These are phyloP conservation scores for Drosophila mayaguana DNA, from an alignment of 2,888 invertebrate species.

Conservation along the genomic window DNA sequence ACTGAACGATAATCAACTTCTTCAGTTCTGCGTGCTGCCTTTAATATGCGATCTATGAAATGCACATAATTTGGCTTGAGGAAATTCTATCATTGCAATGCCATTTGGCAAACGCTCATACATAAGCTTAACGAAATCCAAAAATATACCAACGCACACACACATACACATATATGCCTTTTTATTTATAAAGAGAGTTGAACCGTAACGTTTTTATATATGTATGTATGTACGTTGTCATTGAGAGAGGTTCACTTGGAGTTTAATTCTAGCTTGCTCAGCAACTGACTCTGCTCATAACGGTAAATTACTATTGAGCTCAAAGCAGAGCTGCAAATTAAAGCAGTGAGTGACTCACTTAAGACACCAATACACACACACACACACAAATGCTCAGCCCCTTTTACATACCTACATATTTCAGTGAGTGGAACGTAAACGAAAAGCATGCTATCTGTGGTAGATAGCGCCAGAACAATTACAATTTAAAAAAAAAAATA, in stretches of 20 bases:
- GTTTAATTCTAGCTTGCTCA: conserved; percentile 12
- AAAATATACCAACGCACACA: neutral
- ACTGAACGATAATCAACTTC: neutral
- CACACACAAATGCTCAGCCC: neutral
- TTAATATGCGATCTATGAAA: neutral
- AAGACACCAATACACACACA: neutral
- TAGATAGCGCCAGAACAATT: neutral
- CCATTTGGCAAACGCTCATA: conserved; percentile 2
- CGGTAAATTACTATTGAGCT: neutral
- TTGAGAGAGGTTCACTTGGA: conserved; percentile 8
- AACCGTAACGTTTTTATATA: conserved; percentile 6
- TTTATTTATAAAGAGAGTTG: conserved; percentile 7
- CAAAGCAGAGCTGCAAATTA: neutral
- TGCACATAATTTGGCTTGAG: neutral
- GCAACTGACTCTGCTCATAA: neutral
- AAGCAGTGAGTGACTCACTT: neutral
- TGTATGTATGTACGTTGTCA: conserved; percentile 7
- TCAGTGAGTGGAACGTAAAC: neutral
- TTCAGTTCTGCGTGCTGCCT: neutral
- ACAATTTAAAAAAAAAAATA: neutral
- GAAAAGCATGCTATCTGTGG: neutral
- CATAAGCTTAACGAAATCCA: neutral
- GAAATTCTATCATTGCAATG: neutral
- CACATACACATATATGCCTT: neutral
- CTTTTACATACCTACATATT: neutral